Percentiles rank a stretch among this genome's conserved stretches.
Evolutionary conservation across 2,113 vertebrate genomes (phyloP).

Genomic region (Eulacestoma nigropectus): DNA sequence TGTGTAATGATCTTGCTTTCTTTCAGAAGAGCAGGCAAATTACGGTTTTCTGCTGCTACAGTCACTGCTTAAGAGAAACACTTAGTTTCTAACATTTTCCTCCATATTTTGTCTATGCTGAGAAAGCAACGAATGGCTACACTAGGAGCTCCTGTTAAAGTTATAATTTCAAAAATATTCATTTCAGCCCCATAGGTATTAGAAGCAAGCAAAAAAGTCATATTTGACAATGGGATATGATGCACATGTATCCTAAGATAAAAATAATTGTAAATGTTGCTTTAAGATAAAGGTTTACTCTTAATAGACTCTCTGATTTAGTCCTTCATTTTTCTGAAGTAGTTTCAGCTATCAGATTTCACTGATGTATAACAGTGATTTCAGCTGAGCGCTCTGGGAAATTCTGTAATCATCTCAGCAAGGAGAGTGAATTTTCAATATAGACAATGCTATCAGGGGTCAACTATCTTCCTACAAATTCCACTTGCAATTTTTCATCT

Average conservation of each 20-base stretch:
- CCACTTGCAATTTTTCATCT: neutral
- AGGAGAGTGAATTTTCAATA: neutral
- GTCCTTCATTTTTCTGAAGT: neutral
- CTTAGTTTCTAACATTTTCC: neutral
- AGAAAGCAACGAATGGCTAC: neutral
- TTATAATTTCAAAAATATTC: neutral
- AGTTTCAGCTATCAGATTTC: neutral
- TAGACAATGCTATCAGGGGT: neutral
- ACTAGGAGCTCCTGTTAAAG: neutral
- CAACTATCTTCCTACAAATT: neutral
- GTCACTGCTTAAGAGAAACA: neutral
- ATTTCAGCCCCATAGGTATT: neutral
- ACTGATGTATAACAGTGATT: neutral
- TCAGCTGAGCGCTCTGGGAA: neutral
- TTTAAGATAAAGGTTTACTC: neutral
- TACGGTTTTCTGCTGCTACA: neutral
- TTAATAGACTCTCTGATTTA: neutral
- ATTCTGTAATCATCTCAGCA: neutral
- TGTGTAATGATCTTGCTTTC: neutral
- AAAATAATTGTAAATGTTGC: neutral
- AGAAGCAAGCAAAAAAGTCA: neutral
- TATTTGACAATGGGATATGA: neutral
- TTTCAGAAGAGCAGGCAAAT: neutral
- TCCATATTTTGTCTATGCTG: neutral
- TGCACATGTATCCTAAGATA: neutral